Evolutionary conservation across 2,113 vertebrate species (phyloP).

Genomic region (Trinectes maculatus): DNA sequence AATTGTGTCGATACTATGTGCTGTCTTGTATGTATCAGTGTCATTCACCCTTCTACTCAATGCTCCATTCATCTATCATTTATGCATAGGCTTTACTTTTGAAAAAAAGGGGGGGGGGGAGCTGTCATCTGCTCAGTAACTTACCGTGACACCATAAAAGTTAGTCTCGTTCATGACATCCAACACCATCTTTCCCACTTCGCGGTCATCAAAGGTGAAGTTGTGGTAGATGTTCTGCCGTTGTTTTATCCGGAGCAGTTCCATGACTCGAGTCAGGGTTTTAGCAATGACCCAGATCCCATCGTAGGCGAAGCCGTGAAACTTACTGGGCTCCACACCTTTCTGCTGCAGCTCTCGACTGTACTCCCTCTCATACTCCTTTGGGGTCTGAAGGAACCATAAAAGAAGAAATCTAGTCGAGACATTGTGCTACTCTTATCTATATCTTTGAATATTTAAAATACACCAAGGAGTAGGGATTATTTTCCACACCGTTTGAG

Average conservation of each 20-base stretch:
- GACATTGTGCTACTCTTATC: background rate
- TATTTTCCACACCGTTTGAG: slow-evolving; percentile 14
- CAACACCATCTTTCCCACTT: slow-evolving; percentile 94
- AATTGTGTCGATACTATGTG: no score
- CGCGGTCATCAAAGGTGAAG: slow-evolving; percentile 94
- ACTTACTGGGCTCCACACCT: slow-evolving; percentile 94
- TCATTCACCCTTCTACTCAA: no score
- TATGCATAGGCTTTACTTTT: no score
- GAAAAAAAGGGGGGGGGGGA: no score
- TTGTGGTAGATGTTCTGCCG: slow-evolving; percentile 89
- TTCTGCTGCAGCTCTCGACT: slow-evolving; percentile 89
- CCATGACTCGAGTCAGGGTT: slow-evolving; percentile 93
- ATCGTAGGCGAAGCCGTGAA: slow-evolving; percentile 97
- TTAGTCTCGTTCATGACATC: slow-evolving; percentile 99
- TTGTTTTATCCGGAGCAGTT: slow-evolving; percentile 88
- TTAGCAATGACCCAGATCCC: slow-evolving; percentile 99
- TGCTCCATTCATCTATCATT: no score
- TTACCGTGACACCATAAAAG: slow-evolving; percentile 98
- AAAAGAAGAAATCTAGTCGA: background rate
- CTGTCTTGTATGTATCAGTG: no score
- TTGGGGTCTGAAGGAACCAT: slow-evolving; percentile 86
- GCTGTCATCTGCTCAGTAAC: no score
- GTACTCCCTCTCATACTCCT: slow-evolving; percentile 96
- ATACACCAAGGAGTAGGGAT: background rate
- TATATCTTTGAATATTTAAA: no score